These are phyloP conservation scores for Sinocyclocheilus anshuiensis DNA, from an alignment of 2,113 vertebrate species.

Conservation along the genomic window DNA sequence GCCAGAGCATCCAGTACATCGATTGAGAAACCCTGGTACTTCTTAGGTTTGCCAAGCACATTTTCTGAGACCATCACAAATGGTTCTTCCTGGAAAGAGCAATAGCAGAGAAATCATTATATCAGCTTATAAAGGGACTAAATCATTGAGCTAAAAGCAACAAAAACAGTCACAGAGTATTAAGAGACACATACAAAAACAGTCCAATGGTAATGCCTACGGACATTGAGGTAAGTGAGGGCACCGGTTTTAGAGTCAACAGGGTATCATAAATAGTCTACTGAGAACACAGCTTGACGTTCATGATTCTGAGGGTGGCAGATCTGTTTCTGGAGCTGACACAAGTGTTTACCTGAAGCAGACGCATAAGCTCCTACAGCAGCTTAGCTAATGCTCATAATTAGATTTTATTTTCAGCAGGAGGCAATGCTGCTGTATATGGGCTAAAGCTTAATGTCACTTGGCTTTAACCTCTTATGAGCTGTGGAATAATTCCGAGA, in stretches of 20 bases:
- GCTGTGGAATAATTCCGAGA: slow-evolving; percentile 38
- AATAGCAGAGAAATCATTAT: slow-evolving; percentile 32
- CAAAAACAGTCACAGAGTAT: slow-evolving; percentile 11
- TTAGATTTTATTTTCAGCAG: slow-evolving; percentile 23
- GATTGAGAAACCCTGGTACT: slow-evolving; percentile 97
- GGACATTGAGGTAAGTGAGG: background rate
- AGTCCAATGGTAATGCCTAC: background rate
- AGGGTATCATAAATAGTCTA: slow-evolving; percentile 13
- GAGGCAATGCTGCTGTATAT: slow-evolving; percentile 19
- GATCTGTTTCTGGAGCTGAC: slow-evolving; percentile 7
- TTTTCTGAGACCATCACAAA: slow-evolving; percentile 99
- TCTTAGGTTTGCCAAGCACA: slow-evolving; percentile 96
- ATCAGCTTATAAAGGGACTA: background rate
- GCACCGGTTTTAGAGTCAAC: background rate
- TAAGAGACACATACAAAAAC: background rate
- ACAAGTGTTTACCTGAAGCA: slow-evolving; percentile 10
- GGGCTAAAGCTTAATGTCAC: slow-evolving; percentile 42
- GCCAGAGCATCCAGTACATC: slow-evolving; percentile 95
- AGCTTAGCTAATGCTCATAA: slow-evolving; percentile 34
- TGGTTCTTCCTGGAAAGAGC: slow-evolving; percentile 88
- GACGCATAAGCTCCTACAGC: background rate
- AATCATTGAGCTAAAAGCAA: slow-evolving; percentile 15
- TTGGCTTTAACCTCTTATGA: slow-evolving; percentile 42
- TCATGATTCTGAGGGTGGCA: slow-evolving; percentile 1
- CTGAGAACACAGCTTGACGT: slow-evolving; percentile 16